Evolutionary conservation across 2,797 vertebrate genomes (phyloP), one percentile per base, ranked within the genome.

Genomic region (Aplochiton taeniatus): DNA sequence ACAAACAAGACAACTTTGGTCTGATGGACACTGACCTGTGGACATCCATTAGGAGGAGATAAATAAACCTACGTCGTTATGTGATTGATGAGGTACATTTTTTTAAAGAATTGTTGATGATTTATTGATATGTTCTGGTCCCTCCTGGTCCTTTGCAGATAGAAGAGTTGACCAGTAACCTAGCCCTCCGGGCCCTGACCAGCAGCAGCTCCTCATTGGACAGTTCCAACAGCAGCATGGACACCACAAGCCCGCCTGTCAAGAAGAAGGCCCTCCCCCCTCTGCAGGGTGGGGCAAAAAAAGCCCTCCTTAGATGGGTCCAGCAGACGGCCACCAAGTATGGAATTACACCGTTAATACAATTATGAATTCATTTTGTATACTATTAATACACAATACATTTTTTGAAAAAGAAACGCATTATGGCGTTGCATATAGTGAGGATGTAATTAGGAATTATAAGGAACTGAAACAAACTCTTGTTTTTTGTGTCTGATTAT

Each of bases 111-210:
- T n/a, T n/a, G n/a, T n/a, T 31, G 31, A 1, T 48, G 46, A 48
- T 48, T 53, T 17, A 17, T 17, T 43, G 52, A 18, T 48, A 58
- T 13, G 13, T 31, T 16, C 56, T 14, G 54, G 17, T 13, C 56
- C 9, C 12, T 77, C 52, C 16, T 65, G 4, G 60, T 31, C 10
- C 16, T 12, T 0, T 13, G 13, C 81, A 99, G 98, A 99, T 99
- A 54, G 97, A 99, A 77, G 97, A 98, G 82, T 73, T 99, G 79
- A 98, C 98, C 59, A 96, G 94, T 83, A 96, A 95, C 67, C 89
- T 99, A 58, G 92, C 94, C 67, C 90, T 96, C 13, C 95, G 95
- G 66, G 82, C 91, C 0, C 42, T 94, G 70, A 95, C 95, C 48
- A 90, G 94, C 83, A 99, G 98, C 13, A 85, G 90, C 0, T 98